Percentiles rank a stretch among this genome's conserved stretches.
Conservation (phyloP, 2,888 invertebrate species). For the Volucella inanis region DNA sequence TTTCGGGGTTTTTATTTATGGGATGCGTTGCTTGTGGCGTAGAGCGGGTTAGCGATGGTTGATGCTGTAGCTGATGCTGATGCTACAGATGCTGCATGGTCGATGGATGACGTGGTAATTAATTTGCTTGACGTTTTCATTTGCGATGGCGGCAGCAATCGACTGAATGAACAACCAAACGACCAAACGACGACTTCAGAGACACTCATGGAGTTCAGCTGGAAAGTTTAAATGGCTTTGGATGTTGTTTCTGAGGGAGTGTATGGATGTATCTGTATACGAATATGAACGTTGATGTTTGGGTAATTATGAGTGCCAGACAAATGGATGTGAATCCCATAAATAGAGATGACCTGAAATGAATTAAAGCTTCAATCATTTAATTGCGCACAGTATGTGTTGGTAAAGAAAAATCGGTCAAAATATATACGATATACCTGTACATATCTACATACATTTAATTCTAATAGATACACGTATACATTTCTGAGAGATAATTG, state of each 20-base stretch:
- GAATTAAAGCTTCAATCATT: conserved; percentile 63
- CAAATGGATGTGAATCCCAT: conserved; percentile 38
- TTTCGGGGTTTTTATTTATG: conserved; percentile 62
- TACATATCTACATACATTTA: too few species aligned
- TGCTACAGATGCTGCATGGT: conserved; percentile 23
- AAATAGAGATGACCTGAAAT: conserved; percentile 43
- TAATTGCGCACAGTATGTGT: conserved; percentile 47
- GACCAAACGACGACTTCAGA: conserved; percentile 10
- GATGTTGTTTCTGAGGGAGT: conserved; percentile 19
- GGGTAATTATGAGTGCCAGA: conserved; percentile 43
- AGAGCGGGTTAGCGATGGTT: neutral
- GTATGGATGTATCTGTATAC: conserved; percentile 9
- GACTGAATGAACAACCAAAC: neutral
- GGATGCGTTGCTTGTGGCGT: conserved; percentile 44
- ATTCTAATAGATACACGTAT: too few species aligned
- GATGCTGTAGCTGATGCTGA: neutral
- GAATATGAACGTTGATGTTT: conserved; percentile 8
- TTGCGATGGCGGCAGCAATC: conserved; percentile 30
- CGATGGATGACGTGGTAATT: conserved; percentile 72
- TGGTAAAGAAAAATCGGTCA: conserved; percentile 11
- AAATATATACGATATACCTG: too few species aligned
- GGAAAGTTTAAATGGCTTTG: conserved; percentile 11
- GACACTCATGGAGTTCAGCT: conserved; percentile 48
- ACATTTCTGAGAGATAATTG: too few species aligned
- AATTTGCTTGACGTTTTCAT: conserved; percentile 74